Evolutionary conservation across 2,113 vertebrate species (phyloP), one percentile per base, ranked within the genome.

Genomic region (Caretta caretta): DNA sequence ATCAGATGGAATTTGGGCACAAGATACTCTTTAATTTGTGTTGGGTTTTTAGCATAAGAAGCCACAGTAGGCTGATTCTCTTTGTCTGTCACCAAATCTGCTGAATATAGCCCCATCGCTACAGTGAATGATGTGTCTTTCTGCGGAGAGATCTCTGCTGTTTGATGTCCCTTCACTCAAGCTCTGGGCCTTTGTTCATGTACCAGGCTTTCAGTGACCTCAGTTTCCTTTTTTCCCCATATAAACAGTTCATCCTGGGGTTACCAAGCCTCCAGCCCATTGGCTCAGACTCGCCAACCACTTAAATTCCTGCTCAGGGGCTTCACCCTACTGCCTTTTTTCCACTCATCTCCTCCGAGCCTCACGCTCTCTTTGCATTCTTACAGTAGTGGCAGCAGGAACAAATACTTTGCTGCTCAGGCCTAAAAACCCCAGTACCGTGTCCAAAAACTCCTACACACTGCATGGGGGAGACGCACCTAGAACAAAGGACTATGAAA

Each of bases 161-260:
- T 97, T 91, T 91, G 31, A 54, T 89, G 83, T 16, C 93, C 82
- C 49, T 69, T 93, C 49, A 65, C 75, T 57, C 80, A 38, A 8
- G 65, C 84, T 87, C 92, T 10, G n/a, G 13, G 84, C 75, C n/a
- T 27, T 29, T 90, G 57, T 84, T 95, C 88, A 50, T 24, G 17
- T 84, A 65, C 79, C 82, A 84, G 2, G 82, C 94, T 76, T 93
- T 94, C 96, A 94, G 9, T 93, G 79, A 59, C 82, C 87, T 84
- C 1, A 2, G 50, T 89, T 96, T 97, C 92, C 3, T 96, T 92
- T n/a, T 93, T 59, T 95, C 96, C 92, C 96, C 96, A 96, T 91
- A 90, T 94, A 96, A 54, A 42, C 88, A 92, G 89, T 81, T 90
- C 92, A 97, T 89, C 81, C 1, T 92, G 1, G 48, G 93, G 86